Evolutionary conservation across 2,888 invertebrate genomes (phyloP).

Genomic region (Hypolimnas misippus): DNA sequence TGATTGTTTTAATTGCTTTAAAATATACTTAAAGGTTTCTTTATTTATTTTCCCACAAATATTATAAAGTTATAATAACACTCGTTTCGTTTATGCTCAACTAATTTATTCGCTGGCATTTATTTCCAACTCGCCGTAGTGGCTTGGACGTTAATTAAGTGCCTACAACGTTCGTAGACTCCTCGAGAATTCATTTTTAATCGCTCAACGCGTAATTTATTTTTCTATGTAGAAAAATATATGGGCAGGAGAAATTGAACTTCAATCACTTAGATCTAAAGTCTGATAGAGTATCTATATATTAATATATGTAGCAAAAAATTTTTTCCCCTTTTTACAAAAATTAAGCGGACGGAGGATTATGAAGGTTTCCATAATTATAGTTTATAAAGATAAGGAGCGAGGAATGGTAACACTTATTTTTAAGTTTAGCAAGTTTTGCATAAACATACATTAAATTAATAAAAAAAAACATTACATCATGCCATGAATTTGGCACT

Average conservation of each 20-base stretch:
- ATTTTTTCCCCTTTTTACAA: no score
- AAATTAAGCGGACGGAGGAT: no score
- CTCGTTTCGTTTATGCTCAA: neutral
- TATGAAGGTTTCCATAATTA: no score
- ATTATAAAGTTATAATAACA: neutral
- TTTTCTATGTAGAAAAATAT: slow-evolving; percentile 2
- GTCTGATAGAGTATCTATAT: neutral
- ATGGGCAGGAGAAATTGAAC: neutral
- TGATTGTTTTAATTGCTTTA: no score
- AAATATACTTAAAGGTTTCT: no score
- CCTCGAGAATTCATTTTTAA: slow-evolving; percentile 17
- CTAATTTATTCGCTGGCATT: slow-evolving; percentile 13
- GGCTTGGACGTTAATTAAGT: slow-evolving; percentile 27
- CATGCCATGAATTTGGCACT: no score
- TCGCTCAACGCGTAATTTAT: slow-evolving; percentile 7
- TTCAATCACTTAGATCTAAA: neutral
- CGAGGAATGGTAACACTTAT: no score
- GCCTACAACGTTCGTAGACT: slow-evolving; percentile 14
- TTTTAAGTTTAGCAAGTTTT: no score
- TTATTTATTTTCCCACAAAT: neutral
- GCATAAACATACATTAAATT: no score
- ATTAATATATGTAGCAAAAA: neutral
- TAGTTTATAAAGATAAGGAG: no score
- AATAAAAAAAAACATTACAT: no score
- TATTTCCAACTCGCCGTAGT: slow-evolving; percentile 19